A percentile compares a stretch with the other conserved stretches of the same genome.
These are phyloP conservation scores for Parazoanthus atlanticus DNA, from an alignment of 92 coral and sea anemone genomes.

Conservation along the genomic window DNA sequence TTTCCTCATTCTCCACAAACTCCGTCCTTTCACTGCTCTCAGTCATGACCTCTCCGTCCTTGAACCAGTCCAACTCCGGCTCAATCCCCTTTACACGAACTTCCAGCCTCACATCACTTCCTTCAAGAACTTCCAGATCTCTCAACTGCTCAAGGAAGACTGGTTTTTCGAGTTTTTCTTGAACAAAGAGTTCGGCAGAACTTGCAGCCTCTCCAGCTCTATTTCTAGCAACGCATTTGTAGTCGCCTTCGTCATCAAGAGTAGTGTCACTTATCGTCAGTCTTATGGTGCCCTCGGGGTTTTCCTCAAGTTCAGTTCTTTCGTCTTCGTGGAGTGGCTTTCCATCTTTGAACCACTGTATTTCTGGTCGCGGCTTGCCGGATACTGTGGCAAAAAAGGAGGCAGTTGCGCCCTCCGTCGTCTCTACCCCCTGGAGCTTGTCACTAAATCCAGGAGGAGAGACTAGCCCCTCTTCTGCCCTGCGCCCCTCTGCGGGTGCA, in stretches of 20 bases:
- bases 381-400: constrained; percentile 65
- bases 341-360: constrained; percentile 77
- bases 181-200: constrained; percentile 70
- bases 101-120: constrained; percentile 67
- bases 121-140: constrained; percentile 65
- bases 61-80: constrained; percentile 87
- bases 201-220: constrained; percentile 71
- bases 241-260: constrained; percentile 8
- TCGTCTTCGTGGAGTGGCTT: constrained; percentile 68
- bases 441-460: neutral
- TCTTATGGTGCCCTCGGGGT: constrained; percentile 61
- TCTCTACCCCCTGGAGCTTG: neutral
- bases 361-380: constrained; percentile 71
- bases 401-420: constrained; percentile 47
- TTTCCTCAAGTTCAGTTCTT: constrained; percentile 65
- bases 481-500: constrained; percentile 1
- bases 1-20: constrained; percentile 71
- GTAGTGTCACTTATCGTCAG: neutral
- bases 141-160: constrained; percentile 62
- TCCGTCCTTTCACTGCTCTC: constrained; percentile 63
- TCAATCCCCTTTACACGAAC: constrained; percentile 84
- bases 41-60: constrained; percentile 71
- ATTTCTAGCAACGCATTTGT: constrained; percentile 68
- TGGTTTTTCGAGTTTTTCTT: constrained; percentile 63
- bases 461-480: neutral